Evolutionary conservation across 2,888 invertebrate genomes (phyloP), one percentile per base, ranked within the genome.

Genomic region (Polylopha cassiicola): DNA sequence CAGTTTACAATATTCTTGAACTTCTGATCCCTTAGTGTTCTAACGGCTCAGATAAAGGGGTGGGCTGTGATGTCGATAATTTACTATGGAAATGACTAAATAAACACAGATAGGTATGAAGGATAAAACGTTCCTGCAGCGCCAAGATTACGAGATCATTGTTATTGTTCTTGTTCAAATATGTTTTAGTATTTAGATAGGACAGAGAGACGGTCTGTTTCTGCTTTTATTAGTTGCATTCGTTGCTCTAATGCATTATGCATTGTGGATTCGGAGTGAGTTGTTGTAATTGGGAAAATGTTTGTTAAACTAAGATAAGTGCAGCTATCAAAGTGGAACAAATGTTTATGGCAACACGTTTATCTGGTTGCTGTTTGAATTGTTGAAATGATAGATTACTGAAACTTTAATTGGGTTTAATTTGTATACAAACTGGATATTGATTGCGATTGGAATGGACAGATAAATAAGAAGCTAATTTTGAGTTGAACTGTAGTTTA

Each of bases 21-120:
- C 23, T 23, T 10, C 13, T 18, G 22, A 22, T 51, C 54, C 60
- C 55, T 55, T 47, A 55, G 51, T 48, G 50, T 55, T 53, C 47
- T 51, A 58, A 57, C 58, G 51, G 58, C 58, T 44, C 43, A 69
- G 66, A 74, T 73, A 70, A n/a, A 63, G 61, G 61, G 61, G 58
- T 53, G 50, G 53, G 53, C 58, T 53, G 59, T 65, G 60, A 62
- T 50, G 55, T 53, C 56, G 56, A 65, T 65, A 68, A 69, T 71
- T 65, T 67, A 61, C 60, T 55, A 57, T 58, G 61, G 52, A 65
- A 69, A 67, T 65, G 47, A 61, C 67, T 70, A 65, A 72, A 68
- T 68, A 72, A 72, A 71, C 61, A 67, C 50, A 62, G 62, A 65
- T 62, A n/a, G n/a, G n/a, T n/a, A 50, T 43, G 57, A 51, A 53